phyloP scores from a whole-genome alignment of 2,113 vertebrate genomes.

The Gulo gulo region DNA sequence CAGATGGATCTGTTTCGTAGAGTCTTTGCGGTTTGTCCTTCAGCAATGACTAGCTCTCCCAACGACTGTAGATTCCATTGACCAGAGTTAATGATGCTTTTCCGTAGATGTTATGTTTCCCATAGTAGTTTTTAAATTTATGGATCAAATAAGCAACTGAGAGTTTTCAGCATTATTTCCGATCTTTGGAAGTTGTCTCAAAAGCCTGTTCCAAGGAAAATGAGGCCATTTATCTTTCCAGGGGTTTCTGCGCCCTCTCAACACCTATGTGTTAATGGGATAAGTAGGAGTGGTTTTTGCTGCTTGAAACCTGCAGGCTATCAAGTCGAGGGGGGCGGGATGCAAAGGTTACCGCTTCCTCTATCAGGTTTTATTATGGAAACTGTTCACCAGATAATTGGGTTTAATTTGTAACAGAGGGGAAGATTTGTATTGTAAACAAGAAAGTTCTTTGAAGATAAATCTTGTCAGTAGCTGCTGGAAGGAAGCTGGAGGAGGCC shows the following conservation, averaged over 20 bases:
- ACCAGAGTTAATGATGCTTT: slow-evolving; percentile 84
- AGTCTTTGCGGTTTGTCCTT: slow-evolving; percentile 63
- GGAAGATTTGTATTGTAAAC: slow-evolving; percentile 68
- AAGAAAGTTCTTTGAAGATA: slow-evolving; percentile 66
- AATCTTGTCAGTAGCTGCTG: slow-evolving; percentile 45
- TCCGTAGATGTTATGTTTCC: slow-evolving; percentile 74
- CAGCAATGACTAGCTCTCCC: background rate
- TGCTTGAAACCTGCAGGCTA: slow-evolving; percentile 33
- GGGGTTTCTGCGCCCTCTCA: slow-evolving; percentile 62
- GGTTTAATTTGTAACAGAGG: slow-evolving; percentile 72
- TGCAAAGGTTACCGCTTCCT: slow-evolving; percentile 41
- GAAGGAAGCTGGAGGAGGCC: slow-evolving; percentile 56
- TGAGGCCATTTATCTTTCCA: slow-evolving; percentile 73
- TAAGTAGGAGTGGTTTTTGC: slow-evolving; percentile 47
- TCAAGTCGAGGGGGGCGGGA: slow-evolving; percentile 3
- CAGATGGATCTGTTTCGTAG: slow-evolving; percentile 81
- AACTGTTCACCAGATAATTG: slow-evolving; percentile 58
- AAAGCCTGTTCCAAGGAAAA: slow-evolving; percentile 73
- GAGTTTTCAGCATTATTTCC: slow-evolving; percentile 73
- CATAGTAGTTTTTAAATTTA: slow-evolving; percentile 78
- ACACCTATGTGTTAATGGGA: slow-evolving; percentile 59
- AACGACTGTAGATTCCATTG: slow-evolving; percentile 50
- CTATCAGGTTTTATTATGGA: slow-evolving; percentile 61
- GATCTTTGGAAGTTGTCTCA: slow-evolving; percentile 64
- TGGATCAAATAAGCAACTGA: slow-evolving; percentile 74